Evolutionary conservation across 1,140 invertebrate genomes (phyloP).

Genomic region (Trigoniulus corallinus): DNA sequence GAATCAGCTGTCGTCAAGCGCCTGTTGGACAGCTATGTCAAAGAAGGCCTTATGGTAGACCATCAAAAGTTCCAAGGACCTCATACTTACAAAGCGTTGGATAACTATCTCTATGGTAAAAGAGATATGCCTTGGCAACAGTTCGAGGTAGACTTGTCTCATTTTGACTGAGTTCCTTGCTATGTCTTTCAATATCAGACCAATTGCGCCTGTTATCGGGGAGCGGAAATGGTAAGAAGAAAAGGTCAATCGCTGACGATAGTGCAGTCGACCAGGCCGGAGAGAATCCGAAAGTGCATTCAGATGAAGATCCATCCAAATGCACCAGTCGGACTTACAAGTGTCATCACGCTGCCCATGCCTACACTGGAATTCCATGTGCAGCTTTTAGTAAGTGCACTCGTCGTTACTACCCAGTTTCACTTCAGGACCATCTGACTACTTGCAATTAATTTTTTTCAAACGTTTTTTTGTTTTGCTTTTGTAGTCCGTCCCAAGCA

Average conservation of each 20-base stretch:
- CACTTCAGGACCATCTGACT: too few species aligned
- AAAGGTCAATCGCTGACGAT: background rate
- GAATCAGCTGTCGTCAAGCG: constrained; percentile 78
- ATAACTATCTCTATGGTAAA: constrained; percentile 72
- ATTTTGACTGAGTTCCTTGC: background rate
- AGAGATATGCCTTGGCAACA: background rate
- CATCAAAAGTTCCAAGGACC: constrained; percentile 49
- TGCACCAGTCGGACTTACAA: constrained; percentile 69
- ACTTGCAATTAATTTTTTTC: background rate
- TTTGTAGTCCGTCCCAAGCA: background rate
- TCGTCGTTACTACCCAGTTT: too few species aligned
- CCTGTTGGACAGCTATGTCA: constrained; percentile 57
- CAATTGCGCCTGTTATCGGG: background rate
- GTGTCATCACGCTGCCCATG: constrained; percentile 74
- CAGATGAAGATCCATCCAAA: constrained; percentile 22
- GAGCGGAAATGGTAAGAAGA: background rate
- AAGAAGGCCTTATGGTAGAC: constrained; percentile 50
- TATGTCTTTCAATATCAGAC: background rate
- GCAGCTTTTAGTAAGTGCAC: constrained; percentile 56
- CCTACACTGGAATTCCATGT: constrained; percentile 73
- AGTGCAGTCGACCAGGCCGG: background rate
- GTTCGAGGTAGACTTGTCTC: background rate
- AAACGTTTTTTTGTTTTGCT: background rate
- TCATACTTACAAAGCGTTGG: constrained; percentile 68
- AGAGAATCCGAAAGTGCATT: too few species aligned